Conservation (phyloP, 2,113 vertebrate genomes). For the Lathamus discolor region DNA sequence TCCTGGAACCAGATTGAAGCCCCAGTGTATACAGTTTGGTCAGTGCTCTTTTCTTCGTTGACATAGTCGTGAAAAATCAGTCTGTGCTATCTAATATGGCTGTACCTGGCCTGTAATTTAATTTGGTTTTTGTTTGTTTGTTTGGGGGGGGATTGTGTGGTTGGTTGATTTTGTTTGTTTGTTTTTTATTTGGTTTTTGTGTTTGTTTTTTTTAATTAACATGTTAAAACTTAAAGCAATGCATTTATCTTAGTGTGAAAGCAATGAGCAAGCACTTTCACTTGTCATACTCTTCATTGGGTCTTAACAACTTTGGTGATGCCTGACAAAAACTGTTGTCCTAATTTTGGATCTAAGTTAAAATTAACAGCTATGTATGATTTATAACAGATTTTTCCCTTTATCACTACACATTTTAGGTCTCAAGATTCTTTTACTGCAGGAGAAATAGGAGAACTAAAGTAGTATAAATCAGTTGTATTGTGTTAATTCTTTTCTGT, state of each 20-base stretch:
- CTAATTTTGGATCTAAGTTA: background rate
- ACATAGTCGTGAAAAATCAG: background rate
- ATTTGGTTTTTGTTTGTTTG: background rate
- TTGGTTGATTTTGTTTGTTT: background rate
- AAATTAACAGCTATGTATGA: background rate
- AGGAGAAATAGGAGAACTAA: background rate
- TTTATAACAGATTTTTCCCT: background rate
- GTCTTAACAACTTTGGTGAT: background rate
- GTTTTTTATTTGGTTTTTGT: background rate
- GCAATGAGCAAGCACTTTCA: background rate
- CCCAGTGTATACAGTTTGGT: background rate
- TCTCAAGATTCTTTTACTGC: background rate
- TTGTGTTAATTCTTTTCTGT: background rate
- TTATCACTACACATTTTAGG: background rate
- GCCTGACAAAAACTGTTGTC: background rate
- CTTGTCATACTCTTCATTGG: background rate
- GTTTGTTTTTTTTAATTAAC: background rate
- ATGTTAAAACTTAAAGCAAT: background rate
- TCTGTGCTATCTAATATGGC: background rate
- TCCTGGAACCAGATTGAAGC: background rate
- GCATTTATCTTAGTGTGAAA: background rate
- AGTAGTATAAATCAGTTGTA: background rate
- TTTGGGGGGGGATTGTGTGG: background rate
- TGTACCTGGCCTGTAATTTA: background rate
- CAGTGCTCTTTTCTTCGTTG: background rate